Base-by-base conservation (phyloP, 2,888 invertebrate genomes). In the Litoditis marina region DNA sequence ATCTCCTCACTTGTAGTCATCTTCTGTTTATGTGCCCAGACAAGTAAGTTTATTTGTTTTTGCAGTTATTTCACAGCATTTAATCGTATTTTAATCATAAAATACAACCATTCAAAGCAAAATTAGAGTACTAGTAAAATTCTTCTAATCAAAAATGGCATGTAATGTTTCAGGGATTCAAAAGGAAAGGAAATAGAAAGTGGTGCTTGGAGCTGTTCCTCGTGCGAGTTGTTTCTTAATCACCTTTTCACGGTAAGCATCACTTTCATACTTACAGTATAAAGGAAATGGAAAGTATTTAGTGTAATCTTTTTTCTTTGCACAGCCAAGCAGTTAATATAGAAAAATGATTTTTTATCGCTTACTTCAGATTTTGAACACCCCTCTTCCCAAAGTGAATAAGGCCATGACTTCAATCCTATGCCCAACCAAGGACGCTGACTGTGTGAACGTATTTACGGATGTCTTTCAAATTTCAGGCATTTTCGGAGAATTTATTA, bases 91-190 rank as follows among this genome's bases (percentile, higher is more conserved):
- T 52, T 52, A 11, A 52, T 52, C 31, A 52, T 52, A 11, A 52
- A 52, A 52, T 30, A n/a, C 52, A 30, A 52, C n/a, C 52, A 30
- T 27, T 52, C 39, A 31, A 53, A 53, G 53, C 53, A 53, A 31
- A 53, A 53, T 30, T 53, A 53, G 53, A 27, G 8, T 11, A 27
- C 31, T 31, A 52, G 31, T 52, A 52, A 52, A 52, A 52, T 52
- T n/a, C 6, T 30, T 6, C 30, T 7, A 30, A 53, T 53, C 31
- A 30, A 53, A 53, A 6, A 53, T 53, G 31, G 13, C 53, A 53
- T 53, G 28, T 53, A 53, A 53, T 53, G 53, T 53, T 53, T 53
- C 53, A 53, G 53, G 53, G 53, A 53, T 53, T 53, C 53, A 5
- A 53, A 53, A 53, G 53, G 53, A 30, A 53, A 53, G 53, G 53